Evolutionary conservation across 2,888 invertebrate genomes (phyloP), one percentile per base, ranked within the genome.

Genomic region (Drosophila gaucha): DNA sequence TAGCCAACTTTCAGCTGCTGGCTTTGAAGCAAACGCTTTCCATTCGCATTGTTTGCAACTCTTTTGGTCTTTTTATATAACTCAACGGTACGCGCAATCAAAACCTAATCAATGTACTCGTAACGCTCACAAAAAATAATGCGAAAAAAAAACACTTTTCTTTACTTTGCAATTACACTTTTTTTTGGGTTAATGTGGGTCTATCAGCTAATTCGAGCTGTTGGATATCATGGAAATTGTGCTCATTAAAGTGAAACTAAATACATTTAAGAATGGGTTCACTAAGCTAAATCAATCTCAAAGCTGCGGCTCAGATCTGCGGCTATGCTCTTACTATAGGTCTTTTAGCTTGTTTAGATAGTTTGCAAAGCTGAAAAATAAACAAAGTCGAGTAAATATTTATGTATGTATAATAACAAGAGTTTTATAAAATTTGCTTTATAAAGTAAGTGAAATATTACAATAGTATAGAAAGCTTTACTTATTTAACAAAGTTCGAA

Each of bases 61-160:
- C 14, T 5, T 24, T 24, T 6, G 44, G 16, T 22, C 8, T 39
- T 43, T 39, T 58, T 75, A 57, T 38, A 38, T 54, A 50, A 70
- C 20, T n/a, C 9, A 36, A 24, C n/a, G 50, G 36, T 22, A 35
- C 57, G 30, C 41, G 36, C 71, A 71, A 73, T 76, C 56, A 76
- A 73, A 73, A 57, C 47, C 59, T 66, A 76, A 73, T 73, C 59
- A 76, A 76, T 65, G 75, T 58, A 46, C 58, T 38, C 65, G 39
- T n/a, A 63, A 24, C n/a, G 14, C 12, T 31, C 20, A 28, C 2
- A 5, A 41, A 35, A 50, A 46, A 52, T 10, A 43, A 3, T 9
- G 6, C 14, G 43, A 50, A 38, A 22, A 36, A n/a, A 28, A 12
- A 9, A 26, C 6, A 35, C n/a, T 24, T 35, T 9, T 35, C 26